phyloP scores from a whole-genome alignment of 2,113 vertebrate species.

The Hemibates koningsi region DNA sequence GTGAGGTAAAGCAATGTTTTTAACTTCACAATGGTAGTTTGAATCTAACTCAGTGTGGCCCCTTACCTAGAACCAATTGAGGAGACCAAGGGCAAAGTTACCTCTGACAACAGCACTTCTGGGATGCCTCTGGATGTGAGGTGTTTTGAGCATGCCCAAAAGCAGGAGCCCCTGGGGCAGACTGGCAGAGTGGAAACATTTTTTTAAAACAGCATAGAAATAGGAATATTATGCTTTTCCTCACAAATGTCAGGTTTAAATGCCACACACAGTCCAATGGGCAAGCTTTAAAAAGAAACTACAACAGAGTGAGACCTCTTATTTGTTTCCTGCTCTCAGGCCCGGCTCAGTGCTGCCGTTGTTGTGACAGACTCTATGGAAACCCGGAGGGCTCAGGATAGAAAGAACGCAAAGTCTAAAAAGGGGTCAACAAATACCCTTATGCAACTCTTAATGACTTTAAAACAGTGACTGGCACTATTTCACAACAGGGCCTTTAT shows the following conservation, averaged over 20 bases:
- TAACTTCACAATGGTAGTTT: neutral
- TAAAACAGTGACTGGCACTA: neutral
- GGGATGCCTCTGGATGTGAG: neutral
- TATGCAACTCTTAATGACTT: neutral
- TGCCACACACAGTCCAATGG: neutral
- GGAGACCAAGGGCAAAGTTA: neutral
- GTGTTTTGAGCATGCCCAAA: neutral
- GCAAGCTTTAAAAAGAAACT: neutral
- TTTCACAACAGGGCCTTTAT: neutral
- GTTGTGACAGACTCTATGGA: neutral
- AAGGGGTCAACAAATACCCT: neutral
- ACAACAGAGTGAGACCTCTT: slow-evolving; percentile 6
- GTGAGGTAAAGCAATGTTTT: neutral
- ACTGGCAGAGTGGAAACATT: neutral
- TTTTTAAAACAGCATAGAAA: neutral
- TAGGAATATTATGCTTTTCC: neutral
- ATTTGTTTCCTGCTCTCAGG: neutral
- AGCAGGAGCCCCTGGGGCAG: neutral
- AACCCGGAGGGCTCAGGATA: neutral
- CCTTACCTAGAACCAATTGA: neutral
- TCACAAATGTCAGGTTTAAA: neutral
- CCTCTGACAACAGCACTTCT: neutral
- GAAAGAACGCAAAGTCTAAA: neutral
- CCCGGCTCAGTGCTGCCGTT: neutral
- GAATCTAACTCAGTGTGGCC: neutral